phyloP scores from a whole-genome alignment of 2,113 vertebrate genomes.

The Leuciscus idus region DNA sequence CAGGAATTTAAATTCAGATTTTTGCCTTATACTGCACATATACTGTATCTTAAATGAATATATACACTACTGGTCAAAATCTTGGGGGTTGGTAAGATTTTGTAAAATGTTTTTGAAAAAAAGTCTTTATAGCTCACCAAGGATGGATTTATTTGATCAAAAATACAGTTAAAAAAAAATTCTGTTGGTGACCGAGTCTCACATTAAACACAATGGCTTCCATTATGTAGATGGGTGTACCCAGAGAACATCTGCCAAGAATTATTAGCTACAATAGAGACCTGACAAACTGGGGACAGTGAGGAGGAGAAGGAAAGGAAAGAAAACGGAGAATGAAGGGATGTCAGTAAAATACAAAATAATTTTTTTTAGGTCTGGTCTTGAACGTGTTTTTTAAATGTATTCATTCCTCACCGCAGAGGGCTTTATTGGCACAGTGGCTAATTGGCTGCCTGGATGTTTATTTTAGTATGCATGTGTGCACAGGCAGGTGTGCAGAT shows the following conservation, averaged over 20 bases:
- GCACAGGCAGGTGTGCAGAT: constrained; percentile 26
- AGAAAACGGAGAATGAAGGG: not conserved
- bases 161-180: not conserved
- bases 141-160: not conserved
- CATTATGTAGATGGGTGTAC: not conserved
- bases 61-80: not conserved
- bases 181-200: not conserved
- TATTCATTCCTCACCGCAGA: not conserved
- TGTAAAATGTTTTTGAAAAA: not conserved
- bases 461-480: constrained; percentile 32
- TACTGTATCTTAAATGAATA: not conserved
- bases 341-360: not conserved
- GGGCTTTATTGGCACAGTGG: not conserved
- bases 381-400: not conserved
- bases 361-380: not conserved
- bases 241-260: constrained; percentile 44
- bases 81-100: not conserved
- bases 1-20: not conserved
- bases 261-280: constrained; percentile 27
- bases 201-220: not conserved
- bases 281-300: not conserved
- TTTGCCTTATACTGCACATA: not conserved
- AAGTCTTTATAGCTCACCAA: not conserved
- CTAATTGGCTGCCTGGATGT: constrained; percentile 31
- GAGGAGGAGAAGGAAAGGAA: not conserved